A percentile compares a stretch with the other conserved stretches of the same genome.
Evolutionary conservation across 2,113 vertebrate species (phyloP).

Genomic region (Irena cyanogastra): DNA sequence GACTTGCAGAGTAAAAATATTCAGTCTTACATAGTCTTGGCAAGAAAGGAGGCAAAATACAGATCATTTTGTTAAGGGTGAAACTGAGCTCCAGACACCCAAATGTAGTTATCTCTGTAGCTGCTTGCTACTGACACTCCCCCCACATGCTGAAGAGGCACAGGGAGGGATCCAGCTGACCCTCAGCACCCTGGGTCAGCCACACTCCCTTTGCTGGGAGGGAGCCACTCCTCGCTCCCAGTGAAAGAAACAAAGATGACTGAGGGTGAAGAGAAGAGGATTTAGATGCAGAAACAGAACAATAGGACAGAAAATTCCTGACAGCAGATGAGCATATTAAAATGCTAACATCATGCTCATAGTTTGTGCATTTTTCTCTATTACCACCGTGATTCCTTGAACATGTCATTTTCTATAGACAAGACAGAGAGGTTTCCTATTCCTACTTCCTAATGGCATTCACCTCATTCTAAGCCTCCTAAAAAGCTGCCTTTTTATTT

Average conservation of each 20-base stretch:
- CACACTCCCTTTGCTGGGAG: neutral
- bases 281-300: neutral
- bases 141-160: fast-evolving
- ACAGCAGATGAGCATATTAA: neutral
- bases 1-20: neutral
- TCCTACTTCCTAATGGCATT: neutral
- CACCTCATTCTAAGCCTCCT: neutral
- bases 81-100: neutral
- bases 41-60: neutral
- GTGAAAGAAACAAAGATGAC: neutral
- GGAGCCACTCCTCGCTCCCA: neutral
- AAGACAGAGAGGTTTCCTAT: neutral
- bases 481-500: slow-evolving; percentile 32
- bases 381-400: neutral
- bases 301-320: neutral
- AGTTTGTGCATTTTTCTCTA: neutral
- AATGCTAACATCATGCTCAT: neutral
- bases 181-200: neutral
- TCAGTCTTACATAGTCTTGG: neutral
- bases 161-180: neutral
- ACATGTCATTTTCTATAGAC: neutral
- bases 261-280: neutral
- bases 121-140: neutral
- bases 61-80: neutral
- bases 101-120: neutral